Percentiles rank a stretch among this genome's conserved stretches.
Evolutionary conservation across 2,113 vertebrate genomes (phyloP).

Genomic region (Otolemur garnettii): DNA sequence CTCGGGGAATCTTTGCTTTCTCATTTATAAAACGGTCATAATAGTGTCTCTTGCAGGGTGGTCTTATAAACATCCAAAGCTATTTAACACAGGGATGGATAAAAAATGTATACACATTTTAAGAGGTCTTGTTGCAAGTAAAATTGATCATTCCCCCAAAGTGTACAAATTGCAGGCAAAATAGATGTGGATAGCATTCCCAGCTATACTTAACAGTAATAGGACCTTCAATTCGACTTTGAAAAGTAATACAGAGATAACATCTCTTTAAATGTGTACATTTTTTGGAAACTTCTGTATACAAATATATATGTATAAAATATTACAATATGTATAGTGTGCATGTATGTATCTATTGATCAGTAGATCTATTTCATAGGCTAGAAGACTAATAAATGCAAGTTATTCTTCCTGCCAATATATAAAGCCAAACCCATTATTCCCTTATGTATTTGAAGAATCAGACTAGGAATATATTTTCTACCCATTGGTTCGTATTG

Average conservation of each 20-base stretch:
- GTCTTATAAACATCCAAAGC: neutral
- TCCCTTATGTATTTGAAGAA: neutral
- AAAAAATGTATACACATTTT: too few relatives aligned
- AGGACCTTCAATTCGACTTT: too few relatives aligned
- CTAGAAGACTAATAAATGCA: neutral
- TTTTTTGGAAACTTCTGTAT: neutral
- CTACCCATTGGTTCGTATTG: neutral
- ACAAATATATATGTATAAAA: neutral
- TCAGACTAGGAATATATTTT: neutral
- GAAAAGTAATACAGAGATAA: too few relatives aligned
- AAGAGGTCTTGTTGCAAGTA: too few relatives aligned
- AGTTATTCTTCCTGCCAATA: neutral
- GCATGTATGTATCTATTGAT: fast-evolving
- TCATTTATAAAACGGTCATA: neutral
- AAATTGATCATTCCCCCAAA: too few relatives aligned
- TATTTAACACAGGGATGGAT: neutral
- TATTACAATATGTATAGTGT: neutral
- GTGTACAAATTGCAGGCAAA: too few relatives aligned
- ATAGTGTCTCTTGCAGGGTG: neutral
- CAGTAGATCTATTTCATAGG: neutral
- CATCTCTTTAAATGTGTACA: too few relatives aligned
- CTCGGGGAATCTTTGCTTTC: neutral
- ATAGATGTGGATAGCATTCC: too few relatives aligned
- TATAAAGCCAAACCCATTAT: neutral
- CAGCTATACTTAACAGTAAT: too few relatives aligned